phyloP scores from a whole-genome alignment of 2,113 vertebrate genomes.

The Pelusios castaneus region DNA sequence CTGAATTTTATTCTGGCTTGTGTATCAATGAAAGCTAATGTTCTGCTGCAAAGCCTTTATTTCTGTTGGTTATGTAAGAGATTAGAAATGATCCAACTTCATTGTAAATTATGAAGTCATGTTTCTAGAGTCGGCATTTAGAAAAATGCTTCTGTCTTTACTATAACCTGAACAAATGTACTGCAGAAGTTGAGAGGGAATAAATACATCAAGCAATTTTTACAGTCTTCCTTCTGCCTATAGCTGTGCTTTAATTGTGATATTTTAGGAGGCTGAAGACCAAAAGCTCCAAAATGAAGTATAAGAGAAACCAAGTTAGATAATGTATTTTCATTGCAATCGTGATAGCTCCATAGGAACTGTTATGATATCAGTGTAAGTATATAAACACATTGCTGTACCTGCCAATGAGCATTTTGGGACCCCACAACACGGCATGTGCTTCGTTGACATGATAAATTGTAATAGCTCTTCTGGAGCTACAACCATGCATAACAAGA shows the following conservation, averaged over 20 bases:
- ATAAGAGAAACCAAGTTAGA: neutral
- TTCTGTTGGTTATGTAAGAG: neutral
- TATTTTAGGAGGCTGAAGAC: neutral
- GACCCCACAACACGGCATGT: neutral
- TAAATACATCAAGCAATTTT: neutral
- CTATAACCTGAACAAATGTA: neutral
- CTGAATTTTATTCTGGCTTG: neutral
- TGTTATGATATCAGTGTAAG: neutral
- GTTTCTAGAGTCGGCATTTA: neutral
- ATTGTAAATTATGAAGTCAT: neutral
- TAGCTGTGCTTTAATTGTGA: neutral
- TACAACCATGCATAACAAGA: neutral
- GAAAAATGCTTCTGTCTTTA: neutral
- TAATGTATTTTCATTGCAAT: neutral
- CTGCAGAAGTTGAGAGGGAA: neutral
- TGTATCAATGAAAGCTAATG: neutral
- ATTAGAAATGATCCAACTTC: neutral
- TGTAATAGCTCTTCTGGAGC: neutral
- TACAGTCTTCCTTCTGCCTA: neutral
- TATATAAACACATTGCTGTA: neutral
- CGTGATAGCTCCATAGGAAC: neutral
- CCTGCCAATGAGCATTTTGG: neutral
- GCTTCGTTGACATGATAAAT: neutral
- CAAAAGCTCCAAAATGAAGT: neutral
- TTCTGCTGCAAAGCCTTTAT: neutral